Base-by-base conservation (phyloP, 1,140 invertebrate species). In the Zaprionus tsacasi region DNA sequence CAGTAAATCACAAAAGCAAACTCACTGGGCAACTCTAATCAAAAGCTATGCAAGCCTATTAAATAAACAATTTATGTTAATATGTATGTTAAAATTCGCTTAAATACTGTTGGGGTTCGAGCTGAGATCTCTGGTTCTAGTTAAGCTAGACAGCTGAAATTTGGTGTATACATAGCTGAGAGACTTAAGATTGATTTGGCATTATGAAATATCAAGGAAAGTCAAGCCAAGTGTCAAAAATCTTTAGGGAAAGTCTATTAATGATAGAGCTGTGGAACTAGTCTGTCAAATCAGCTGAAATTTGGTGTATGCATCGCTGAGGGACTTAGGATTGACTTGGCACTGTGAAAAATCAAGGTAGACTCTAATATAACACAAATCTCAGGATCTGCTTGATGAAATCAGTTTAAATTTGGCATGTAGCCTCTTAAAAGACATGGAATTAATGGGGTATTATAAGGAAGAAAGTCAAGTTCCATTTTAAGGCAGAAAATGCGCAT, bases 1-100 rank as follows among this genome's bases (percentile, higher is more conserved):
- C 27, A 30, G 27, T 8, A 55, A 55, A 33, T 55, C 52, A 27
- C 12, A 13, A 60, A 68, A 59, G 21, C 12, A 55, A 57, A 21
- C 35, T 30, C 10, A n/a, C 25, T 33, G 8, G 27, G 7, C 52
- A 15, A 55, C 30, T 55, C 52, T 55, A 55, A 55, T 55, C 25
- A 55, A 27, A n/a, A n/a, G 27, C 52, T 30, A 33, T 55, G n/a
- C 27, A 30, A 12, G 52, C 6, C 8, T 10, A 55, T 30, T 13
- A 17, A 50, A 50, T 25, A 50, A 50, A 25, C 45, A 50, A 6
- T 50, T 25, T 50, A 25, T 21, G 17, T 50, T 17, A 17, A 50
- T 12, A 50, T 21, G 21, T 2, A 21, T n/a, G 45, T 21, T 21
- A 3, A 50, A 50, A 50, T 50, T 50, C n/a, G 17, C 10, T 25